phyloP scores from a whole-genome alignment of 2,888 invertebrate genomes.

The Actias luna region DNA sequence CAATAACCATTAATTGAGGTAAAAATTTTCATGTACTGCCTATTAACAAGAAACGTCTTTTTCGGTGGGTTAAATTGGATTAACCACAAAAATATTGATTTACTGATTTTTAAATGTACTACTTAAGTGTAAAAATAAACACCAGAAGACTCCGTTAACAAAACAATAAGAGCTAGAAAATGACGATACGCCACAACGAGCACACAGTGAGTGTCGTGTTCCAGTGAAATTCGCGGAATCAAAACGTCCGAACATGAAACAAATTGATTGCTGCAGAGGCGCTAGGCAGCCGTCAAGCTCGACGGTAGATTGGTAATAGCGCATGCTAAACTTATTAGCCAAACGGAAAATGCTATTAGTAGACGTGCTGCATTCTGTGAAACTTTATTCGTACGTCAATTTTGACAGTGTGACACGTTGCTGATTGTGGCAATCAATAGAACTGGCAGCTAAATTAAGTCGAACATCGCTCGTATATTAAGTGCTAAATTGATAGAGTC shows the following conservation, averaged over 20 bases:
- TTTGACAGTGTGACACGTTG: slow-evolving; percentile 68
- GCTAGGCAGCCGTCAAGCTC: slow-evolving; percentile 62
- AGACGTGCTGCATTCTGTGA: slow-evolving; percentile 64
- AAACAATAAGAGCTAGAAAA: slow-evolving; percentile 65
- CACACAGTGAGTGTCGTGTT: slow-evolving; percentile 52
- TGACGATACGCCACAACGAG: slow-evolving; percentile 66
- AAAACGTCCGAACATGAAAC: slow-evolving; percentile 75
- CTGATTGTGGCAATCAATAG: slow-evolving; percentile 79
- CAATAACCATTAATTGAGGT: slow-evolving; percentile 65
- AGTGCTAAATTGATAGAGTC: slow-evolving; percentile 51
- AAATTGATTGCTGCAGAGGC: slow-evolving; percentile 77
- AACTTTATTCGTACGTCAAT: slow-evolving; percentile 72
- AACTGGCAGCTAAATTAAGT: slow-evolving; percentile 62
- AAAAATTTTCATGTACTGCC: slow-evolving; percentile 46
- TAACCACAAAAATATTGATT: slow-evolving; percentile 24
- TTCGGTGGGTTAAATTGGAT: slow-evolving; percentile 22
- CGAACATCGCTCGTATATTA: slow-evolving; percentile 40
- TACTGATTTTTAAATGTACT: slow-evolving; percentile 30
- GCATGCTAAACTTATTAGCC: slow-evolving; percentile 80
- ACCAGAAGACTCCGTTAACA: slow-evolving; percentile 50
- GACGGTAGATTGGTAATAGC: slow-evolving; percentile 78
- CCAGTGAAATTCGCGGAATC: slow-evolving; percentile 69
- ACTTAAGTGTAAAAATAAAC: slow-evolving; percentile 40
- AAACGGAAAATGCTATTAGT: slow-evolving; percentile 80
- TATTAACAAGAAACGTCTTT: slow-evolving; percentile 39